A percentile compares a stretch with the other conserved stretches of the same genome.
Evolutionary conservation across 2,888 invertebrate genomes (phyloP).

Genomic region (Timema podura): DNA sequence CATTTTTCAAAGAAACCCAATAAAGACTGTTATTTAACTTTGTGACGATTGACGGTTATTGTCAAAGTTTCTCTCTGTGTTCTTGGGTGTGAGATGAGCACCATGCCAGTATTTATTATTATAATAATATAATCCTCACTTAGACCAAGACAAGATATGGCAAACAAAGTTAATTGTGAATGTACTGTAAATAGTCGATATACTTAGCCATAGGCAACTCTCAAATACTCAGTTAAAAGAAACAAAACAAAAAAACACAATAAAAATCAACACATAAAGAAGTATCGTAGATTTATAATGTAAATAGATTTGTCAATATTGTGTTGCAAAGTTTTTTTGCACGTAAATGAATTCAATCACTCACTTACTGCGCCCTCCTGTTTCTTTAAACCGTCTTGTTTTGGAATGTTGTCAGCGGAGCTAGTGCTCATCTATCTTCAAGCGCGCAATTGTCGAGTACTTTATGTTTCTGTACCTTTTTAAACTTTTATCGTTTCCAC

Average conservation of each 20-base stretch:
- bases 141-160: slow-evolving; percentile 20
- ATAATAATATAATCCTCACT: slow-evolving; percentile 22
- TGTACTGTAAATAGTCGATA: slow-evolving; percentile 31
- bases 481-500: too few species aligned
- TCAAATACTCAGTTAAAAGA: slow-evolving; percentile 25
- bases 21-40: too few species aligned
- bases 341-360: slow-evolving; percentile 13
- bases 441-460: too few species aligned
- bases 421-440: slow-evolving; percentile 26
- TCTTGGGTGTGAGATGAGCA: slow-evolving; percentile 29
- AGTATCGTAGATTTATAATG: slow-evolving; percentile 26
- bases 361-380: background rate
- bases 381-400: slow-evolving; percentile 12
- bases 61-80: slow-evolving; percentile 22
- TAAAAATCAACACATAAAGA: slow-evolving; percentile 22
- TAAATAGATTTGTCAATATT: slow-evolving; percentile 31
- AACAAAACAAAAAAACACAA: background rate
- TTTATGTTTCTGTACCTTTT: slow-evolving; percentile 21
- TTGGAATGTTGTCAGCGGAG: slow-evolving; percentile 14
- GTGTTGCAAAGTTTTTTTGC: slow-evolving; percentile 30
- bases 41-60: too few species aligned
- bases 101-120: slow-evolving; percentile 29
- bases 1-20: too few species aligned
- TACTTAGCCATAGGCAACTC: slow-evolving; percentile 24
- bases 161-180: slow-evolving; percentile 19